These are phyloP conservation scores for Holacanthella duospinosa DNA, from an alignment of 2,888 invertebrate genomes.

Conservation along the genomic window DNA sequence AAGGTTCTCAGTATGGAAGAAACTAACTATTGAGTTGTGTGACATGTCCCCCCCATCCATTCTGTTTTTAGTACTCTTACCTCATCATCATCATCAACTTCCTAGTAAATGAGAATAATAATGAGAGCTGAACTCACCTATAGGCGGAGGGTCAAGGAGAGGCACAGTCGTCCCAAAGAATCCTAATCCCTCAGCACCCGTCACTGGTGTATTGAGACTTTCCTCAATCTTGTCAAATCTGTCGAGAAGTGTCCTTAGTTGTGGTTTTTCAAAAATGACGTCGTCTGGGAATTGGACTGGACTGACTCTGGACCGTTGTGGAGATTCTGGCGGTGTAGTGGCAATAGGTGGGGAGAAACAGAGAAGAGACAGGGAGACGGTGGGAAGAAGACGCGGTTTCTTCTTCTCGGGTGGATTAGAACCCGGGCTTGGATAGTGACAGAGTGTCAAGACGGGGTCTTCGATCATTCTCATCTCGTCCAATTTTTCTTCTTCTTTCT, in stretches of 20 bases:
- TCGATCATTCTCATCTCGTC: conserved; percentile 39
- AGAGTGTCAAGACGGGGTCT: conserved; percentile 38
- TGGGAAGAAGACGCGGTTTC: conserved; percentile 37
- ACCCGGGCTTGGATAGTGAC: conserved; percentile 38
- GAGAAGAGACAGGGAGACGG: conserved; percentile 37
- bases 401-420: conserved; percentile 38
- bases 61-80: not conserved
- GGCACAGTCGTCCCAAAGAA: conserved; percentile 80
- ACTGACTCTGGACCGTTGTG: conserved; percentile 41
- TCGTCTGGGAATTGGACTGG: conserved; percentile 17
- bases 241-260: conserved; percentile 41
- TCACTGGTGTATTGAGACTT: conserved; percentile 89
- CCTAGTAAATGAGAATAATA: not conserved
- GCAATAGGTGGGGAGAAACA: conserved; percentile 37
- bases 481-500: conserved; percentile 22
- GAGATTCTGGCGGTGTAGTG: conserved; percentile 35
- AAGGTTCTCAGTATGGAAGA: not conserved
- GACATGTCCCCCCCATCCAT: not conserved
- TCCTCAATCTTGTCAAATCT: conserved; percentile 55
- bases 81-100: not conserved
- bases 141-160: conserved; percentile 78
- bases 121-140: conserved; percentile 56
- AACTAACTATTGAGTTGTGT: not conserved
- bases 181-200: conserved; percentile 82
- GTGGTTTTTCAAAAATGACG: conserved; percentile 31